phyloP scores from a whole-genome alignment of 2,888 invertebrate species.

The Ellobium chinense region DNA sequence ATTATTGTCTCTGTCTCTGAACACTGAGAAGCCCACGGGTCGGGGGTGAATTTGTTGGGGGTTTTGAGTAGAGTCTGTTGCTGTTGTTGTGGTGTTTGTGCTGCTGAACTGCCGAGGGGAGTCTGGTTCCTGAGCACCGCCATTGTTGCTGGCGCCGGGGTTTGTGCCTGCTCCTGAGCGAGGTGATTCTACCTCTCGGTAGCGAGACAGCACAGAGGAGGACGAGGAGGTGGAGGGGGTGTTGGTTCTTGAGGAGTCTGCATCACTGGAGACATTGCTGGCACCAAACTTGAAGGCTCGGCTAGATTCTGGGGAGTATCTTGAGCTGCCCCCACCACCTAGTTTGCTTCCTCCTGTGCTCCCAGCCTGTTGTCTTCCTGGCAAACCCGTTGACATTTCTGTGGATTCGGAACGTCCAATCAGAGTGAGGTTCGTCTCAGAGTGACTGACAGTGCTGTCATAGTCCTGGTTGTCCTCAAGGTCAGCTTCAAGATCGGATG shows the following conservation, averaged over 20 bases:
- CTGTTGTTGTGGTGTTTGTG: background rate
- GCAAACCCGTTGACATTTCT: slow-evolving; percentile 48
- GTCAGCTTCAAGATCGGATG: slow-evolving; percentile 83
- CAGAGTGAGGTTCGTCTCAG: slow-evolving; percentile 74
- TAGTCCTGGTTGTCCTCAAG: slow-evolving; percentile 83
- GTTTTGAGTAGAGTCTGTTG: background rate
- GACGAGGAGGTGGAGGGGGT: slow-evolving; percentile 48
- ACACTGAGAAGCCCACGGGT: slow-evolving; percentile 37
- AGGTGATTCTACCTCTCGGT: slow-evolving; percentile 35
- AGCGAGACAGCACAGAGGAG: slow-evolving; percentile 42
- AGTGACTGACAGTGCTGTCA: slow-evolving; percentile 81
- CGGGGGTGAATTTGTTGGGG: slow-evolving; percentile 21
- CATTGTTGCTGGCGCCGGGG: background rate
- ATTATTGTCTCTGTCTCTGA: slow-evolving; percentile 34
- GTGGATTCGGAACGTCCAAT: slow-evolving; percentile 70
- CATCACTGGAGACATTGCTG: slow-evolving; percentile 48
- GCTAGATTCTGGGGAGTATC: slow-evolving; percentile 55
- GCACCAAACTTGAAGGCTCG: slow-evolving; percentile 39
- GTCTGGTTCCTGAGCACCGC: slow-evolving; percentile 19
- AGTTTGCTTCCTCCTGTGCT: background rate
- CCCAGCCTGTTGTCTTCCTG: slow-evolving; percentile 31
- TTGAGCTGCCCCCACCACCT: slow-evolving; percentile 4
- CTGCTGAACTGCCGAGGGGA: background rate
- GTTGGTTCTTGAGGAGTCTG: slow-evolving; percentile 51
- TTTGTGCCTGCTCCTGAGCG: background rate